These are phyloP conservation scores for Alcedo atthis DNA, from an alignment of 2,797 vertebrate genomes.

Conservation along the genomic window DNA sequence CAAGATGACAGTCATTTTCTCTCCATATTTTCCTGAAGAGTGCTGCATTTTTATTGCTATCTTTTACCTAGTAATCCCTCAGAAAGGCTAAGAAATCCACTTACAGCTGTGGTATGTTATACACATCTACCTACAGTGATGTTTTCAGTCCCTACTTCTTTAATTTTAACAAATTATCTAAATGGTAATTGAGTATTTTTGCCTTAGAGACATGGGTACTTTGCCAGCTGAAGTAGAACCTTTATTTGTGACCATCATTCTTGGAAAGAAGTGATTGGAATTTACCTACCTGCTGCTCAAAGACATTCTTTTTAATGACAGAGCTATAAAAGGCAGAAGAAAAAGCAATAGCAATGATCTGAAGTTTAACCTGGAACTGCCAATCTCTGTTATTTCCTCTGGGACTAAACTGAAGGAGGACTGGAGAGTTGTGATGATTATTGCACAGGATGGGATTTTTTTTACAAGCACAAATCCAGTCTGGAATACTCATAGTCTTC, in stretches of 20 bases:
- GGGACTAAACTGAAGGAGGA: not conserved
- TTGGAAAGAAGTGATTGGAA: not conserved
- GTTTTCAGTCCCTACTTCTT: not conserved
- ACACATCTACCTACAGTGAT: rapidly evolving
- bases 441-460: not conserved
- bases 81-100: not conserved
- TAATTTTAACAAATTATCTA: not conserved
- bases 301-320: not conserved
- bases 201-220: not conserved
- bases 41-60: not conserved
- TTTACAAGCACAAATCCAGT: not conserved
- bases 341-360: not conserved
- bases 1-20: not conserved
- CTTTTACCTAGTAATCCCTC: not conserved
- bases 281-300: not conserved
- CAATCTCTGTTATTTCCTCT: not conserved
- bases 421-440: not conserved
- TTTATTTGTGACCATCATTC: not conserved
- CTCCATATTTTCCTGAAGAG: not conserved
- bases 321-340: not conserved
- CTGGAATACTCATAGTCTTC: not conserved
- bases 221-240: not conserved
- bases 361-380: not conserved
- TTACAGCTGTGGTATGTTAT: not conserved
- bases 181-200: not conserved